Evolutionary conservation across 2,113 vertebrate species (phyloP).

Genomic region (Isichthys henryi): DNA sequence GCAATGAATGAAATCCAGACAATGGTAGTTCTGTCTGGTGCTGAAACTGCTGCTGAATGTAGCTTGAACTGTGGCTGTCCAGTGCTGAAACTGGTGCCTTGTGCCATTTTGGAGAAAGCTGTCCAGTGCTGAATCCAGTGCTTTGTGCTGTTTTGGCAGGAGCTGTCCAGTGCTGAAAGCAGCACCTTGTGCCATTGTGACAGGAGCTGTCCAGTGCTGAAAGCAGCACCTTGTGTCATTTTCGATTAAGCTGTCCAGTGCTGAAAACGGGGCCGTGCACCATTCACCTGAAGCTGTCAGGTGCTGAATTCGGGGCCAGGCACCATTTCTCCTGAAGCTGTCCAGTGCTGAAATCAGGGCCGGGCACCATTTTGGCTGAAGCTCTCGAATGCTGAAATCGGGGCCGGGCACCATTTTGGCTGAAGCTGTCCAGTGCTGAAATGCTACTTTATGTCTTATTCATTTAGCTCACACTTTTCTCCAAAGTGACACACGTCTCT

Average conservation of each 20-base stretch:
- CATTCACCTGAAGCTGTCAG: neutral
- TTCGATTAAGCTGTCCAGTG: too few species aligned
- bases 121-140: neutral
- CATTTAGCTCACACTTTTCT: neutral
- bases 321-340: neutral
- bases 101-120: neutral
- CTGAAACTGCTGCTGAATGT: neutral
- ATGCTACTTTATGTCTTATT: neutral
- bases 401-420: too few species aligned
- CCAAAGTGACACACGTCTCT: neutral
- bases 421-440: neutral
- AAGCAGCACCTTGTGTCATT: neutral
- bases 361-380: too few species aligned
- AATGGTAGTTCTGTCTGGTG: neutral
- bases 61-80: neutral
- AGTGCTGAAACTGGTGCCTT: neutral
- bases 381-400: neutral
- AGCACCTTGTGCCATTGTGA: neutral
- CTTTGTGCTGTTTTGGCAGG: neutral
- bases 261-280: too few species aligned
- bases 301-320: neutral
- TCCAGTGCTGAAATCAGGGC: neutral
- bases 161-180: neutral
- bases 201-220: neutral
- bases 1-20: neutral